phyloP scores from a whole-genome alignment of 2,113 vertebrate genomes.

The Calcarius ornatus region DNA sequence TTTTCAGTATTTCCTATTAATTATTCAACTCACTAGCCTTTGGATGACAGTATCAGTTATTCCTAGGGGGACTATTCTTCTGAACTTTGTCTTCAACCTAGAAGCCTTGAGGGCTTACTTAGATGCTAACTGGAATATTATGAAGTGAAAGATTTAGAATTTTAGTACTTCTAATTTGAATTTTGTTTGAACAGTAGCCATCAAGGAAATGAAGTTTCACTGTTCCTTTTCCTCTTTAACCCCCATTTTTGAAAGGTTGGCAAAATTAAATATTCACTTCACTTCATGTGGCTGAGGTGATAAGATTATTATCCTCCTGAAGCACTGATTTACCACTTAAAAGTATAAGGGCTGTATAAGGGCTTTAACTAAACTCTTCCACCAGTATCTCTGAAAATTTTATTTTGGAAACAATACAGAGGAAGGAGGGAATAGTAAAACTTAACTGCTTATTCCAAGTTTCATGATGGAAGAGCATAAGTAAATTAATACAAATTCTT shows the following conservation, averaged over 20 bases:
- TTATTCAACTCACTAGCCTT: slow-evolving; percentile 10
- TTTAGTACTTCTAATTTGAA: neutral
- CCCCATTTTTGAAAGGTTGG: neutral
- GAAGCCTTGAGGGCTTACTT: slow-evolving; percentile 10
- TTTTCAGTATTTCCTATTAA: slow-evolving; percentile 23
- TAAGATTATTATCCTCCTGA: neutral
- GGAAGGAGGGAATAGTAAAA: neutral
- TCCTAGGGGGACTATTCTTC: neutral
- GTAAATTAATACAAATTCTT: neutral
- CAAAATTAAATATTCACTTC: neutral
- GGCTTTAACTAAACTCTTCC: neutral
- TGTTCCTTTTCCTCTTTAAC: neutral
- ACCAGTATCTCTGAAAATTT: neutral
- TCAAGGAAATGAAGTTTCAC: neutral
- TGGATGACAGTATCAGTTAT: neutral
- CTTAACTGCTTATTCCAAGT: neutral
- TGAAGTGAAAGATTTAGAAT: neutral
- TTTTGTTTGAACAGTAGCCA: neutral
- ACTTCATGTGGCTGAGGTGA: neutral
- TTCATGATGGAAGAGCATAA: neutral
- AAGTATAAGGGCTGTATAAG: neutral
- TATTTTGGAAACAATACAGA: neutral
- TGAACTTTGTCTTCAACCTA: slow-evolving; percentile 27
- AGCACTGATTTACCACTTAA: neutral
- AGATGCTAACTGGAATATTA: neutral